Evolutionary conservation across 1,140 invertebrate genomes (phyloP).

Genomic region (Hyles vespertilio): DNA sequence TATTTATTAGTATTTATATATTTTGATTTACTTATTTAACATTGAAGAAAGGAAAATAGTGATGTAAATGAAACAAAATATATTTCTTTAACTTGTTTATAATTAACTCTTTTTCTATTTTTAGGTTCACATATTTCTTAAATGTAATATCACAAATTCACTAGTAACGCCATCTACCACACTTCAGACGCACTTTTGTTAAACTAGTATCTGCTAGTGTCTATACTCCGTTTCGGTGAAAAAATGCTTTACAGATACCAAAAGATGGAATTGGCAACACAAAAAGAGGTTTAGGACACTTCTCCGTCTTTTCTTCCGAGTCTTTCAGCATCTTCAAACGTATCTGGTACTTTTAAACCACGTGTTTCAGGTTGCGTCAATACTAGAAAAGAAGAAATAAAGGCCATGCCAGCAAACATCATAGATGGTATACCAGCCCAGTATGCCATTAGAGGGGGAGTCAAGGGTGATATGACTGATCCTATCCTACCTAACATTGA

Average conservation of each 20-base stretch:
- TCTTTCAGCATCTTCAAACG: constrained; percentile 81
- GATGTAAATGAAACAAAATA: too few species aligned
- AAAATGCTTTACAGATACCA: neutral
- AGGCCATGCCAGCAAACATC: constrained; percentile 80
- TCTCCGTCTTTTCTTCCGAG: constrained; percentile 48
- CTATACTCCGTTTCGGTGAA: too few species aligned
- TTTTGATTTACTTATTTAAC: too few species aligned
- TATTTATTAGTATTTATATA: too few species aligned
- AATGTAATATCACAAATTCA: too few species aligned
- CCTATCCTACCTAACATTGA: constrained; percentile 87
- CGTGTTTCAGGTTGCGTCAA: constrained; percentile 83
- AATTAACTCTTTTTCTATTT: too few species aligned
- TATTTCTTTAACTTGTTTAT: too few species aligned
- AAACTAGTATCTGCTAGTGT: too few species aligned
- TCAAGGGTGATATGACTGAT: constrained; percentile 83
- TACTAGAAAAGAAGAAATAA: constrained; percentile 77
- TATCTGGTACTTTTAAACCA: constrained; percentile 81
- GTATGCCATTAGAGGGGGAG: constrained; percentile 70
- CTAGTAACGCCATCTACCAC: too few species aligned
- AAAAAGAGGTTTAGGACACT: neutral
- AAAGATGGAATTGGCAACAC: neutral
- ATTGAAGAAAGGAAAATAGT: too few species aligned
- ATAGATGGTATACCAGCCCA: constrained; percentile 77
- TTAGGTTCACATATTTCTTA: too few species aligned
- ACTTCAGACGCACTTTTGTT: too few species aligned